phyloP scores from a whole-genome alignment of 2,888 invertebrate genomes.

The Andricus curvator region DNA sequence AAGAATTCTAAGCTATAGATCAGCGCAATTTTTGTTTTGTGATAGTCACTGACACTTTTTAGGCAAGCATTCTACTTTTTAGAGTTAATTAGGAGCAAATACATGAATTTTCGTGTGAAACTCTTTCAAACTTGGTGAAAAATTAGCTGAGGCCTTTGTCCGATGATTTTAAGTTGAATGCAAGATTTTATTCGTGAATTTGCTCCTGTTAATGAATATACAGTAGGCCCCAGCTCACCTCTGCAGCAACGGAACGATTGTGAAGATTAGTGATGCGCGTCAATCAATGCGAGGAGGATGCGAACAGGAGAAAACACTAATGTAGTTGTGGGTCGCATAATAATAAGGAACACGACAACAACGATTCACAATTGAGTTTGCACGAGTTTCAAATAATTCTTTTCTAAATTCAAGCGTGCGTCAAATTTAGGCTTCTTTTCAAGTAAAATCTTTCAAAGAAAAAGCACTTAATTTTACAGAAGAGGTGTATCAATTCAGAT shows the following conservation, averaged over 20 bases:
- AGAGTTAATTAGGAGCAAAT: constrained; percentile 55
- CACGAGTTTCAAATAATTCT: constrained; percentile 25
- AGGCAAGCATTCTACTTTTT: constrained; percentile 25
- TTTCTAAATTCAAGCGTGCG: not conserved
- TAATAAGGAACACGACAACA: constrained; percentile 56
- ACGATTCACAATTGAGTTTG: constrained; percentile 56
- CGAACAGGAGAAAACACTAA: constrained; percentile 76
- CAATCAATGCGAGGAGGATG: constrained; percentile 76
- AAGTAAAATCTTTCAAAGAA: no score
- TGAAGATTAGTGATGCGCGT: constrained; percentile 76
- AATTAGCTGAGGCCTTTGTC: constrained; percentile 40
- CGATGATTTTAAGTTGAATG: not conserved
- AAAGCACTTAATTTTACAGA: no score
- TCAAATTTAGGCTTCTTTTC: not conserved
- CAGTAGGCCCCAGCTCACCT: constrained; percentile 76
- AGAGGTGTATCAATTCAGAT: no score
- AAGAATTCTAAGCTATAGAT: not conserved
- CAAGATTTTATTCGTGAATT: constrained; percentile 61
- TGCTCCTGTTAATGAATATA: constrained; percentile 68
- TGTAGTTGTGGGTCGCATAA: constrained; percentile 71
- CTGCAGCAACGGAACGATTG: constrained; percentile 77
- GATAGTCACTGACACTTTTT: not conserved
- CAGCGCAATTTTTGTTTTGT: not conserved
- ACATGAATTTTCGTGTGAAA: constrained; percentile 46
- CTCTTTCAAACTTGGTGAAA: not conserved